phyloP scores from a whole-genome alignment of 64 coral and sea anemone species.

The Astreopora myriophthalma region DNA sequence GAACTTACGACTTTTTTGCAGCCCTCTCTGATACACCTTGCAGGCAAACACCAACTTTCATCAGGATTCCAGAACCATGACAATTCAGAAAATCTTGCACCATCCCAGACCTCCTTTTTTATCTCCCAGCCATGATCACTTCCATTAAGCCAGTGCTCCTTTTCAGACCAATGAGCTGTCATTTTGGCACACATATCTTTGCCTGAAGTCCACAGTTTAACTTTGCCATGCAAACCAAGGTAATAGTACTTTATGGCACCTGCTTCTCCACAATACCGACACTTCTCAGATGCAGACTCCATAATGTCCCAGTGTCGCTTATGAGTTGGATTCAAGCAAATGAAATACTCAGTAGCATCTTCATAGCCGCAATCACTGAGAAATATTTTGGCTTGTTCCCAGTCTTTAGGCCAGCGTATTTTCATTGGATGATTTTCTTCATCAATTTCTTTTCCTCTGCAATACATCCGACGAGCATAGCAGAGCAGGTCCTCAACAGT shows the following conservation, averaged over 20 bases:
- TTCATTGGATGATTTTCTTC: slow-evolving; percentile 4
- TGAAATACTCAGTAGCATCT: slow-evolving; percentile 38
- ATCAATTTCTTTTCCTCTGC: slow-evolving; percentile 9
- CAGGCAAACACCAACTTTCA: slow-evolving; percentile 21
- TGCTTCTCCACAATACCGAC: neutral
- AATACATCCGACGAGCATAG: slow-evolving; percentile 27
- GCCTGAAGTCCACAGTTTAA: neutral
- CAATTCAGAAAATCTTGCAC: slow-evolving; percentile 5
- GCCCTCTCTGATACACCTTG: neutral
- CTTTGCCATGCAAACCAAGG: slow-evolving; percentile 26
- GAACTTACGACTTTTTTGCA: slow-evolving; percentile 26
- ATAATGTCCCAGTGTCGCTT: slow-evolving; percentile 32
- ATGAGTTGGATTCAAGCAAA: slow-evolving; percentile 14
- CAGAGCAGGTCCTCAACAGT: slow-evolving; percentile 38
- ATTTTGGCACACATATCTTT: slow-evolving; percentile 13
- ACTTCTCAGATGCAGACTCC: neutral
- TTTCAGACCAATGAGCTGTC: slow-evolving; percentile 36
- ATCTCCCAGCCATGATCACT: neutral
- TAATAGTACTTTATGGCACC: slow-evolving; percentile 39
- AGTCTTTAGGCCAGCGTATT: slow-evolving; percentile 7
- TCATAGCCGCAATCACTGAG: slow-evolving; percentile 10
- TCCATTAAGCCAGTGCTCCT: slow-evolving; percentile 36
- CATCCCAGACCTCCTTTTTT: slow-evolving; percentile 40
- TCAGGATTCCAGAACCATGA: slow-evolving; percentile 39
- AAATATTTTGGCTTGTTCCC: neutral